Base-by-base conservation (phyloP, 2,797 vertebrate species). In the Mormyrus proboscirostris region DNA sequence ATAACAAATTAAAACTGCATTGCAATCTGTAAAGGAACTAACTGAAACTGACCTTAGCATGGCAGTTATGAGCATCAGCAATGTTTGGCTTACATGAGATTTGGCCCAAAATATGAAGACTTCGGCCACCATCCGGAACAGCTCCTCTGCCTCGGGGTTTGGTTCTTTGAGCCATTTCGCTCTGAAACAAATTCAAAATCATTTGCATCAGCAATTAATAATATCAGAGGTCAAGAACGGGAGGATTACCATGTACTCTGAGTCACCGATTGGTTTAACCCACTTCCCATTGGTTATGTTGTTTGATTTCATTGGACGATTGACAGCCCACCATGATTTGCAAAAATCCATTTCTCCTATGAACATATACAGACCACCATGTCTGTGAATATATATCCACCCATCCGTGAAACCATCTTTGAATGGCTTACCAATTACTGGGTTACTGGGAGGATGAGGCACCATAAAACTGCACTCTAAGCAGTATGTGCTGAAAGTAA, bases 61-160 rank as follows among this genome's bases (percentile, higher is more conserved):
- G 41, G 55, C n/a, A 25, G 10, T 5, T 65, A 49, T 50, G 55
- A 49, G 57, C 25, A 29, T 38, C 51, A 44, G 51, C 16, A 38
- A 33, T 38, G 16, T 73, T 76, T 47, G 87, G 93, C 96, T 97
- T 94, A 99, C 98, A 8, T 99, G 98, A 92, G 98, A 99, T 90
- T 98, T 99, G 47, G 98, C 97, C 98, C 98, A 99, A 92, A 97
- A 98, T 94, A 99, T 97, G 89, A 99, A 99, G 86, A 99, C 97
- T 88, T 99, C 98, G 0, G 98, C 98, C 91, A 99, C 98, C 98
- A 99, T 99, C 41, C 97, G 96, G 92, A 99, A 99, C 65, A 99
- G 93, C 69, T 98, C 96, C 91, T 99, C 98, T 0, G 97, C 98
- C 91, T 97, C 97, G 0, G 96, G 91, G 91, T 96, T 98, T 0